phyloP scores from a whole-genome alignment of 1,140 invertebrate species.

The Samia ricini region DNA sequence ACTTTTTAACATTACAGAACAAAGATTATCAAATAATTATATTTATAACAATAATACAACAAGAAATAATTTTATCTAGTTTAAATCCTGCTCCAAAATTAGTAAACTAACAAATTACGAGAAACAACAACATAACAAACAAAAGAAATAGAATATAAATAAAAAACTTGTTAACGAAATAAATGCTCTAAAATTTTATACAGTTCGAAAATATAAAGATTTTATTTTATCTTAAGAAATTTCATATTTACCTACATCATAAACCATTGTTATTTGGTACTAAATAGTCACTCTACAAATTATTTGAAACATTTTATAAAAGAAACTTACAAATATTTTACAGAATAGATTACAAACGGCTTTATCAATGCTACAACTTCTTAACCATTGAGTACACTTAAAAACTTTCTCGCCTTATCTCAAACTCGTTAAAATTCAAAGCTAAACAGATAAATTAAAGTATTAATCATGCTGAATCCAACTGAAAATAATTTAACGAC shows the following conservation, averaged over 20 bases:
- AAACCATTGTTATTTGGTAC: too few relatives aligned
- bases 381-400: neutral
- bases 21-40: too few relatives aligned
- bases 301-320: neutral
- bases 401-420: neutral
- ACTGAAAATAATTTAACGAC: conserved; percentile 22
- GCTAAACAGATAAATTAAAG: neutral
- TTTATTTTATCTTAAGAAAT: neutral
- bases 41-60: too few relatives aligned
- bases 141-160: too few relatives aligned
- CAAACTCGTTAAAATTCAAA: neutral
- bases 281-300: too few relatives aligned
- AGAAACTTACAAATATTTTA: neutral
- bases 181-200: too few relatives aligned
- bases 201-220: neutral
- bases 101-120: too few relatives aligned
- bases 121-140: too few relatives aligned
- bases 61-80: too few relatives aligned
- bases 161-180: too few relatives aligned
- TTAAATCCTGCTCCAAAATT: too few relatives aligned
- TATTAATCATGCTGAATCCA: neutral
- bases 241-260: neutral
- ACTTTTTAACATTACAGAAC: too few relatives aligned
- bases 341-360: neutral
- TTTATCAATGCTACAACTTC: neutral